phyloP scores from a whole-genome alignment of 2,113 vertebrate genomes.

The Balaenoptera acutorostrata region DNA sequence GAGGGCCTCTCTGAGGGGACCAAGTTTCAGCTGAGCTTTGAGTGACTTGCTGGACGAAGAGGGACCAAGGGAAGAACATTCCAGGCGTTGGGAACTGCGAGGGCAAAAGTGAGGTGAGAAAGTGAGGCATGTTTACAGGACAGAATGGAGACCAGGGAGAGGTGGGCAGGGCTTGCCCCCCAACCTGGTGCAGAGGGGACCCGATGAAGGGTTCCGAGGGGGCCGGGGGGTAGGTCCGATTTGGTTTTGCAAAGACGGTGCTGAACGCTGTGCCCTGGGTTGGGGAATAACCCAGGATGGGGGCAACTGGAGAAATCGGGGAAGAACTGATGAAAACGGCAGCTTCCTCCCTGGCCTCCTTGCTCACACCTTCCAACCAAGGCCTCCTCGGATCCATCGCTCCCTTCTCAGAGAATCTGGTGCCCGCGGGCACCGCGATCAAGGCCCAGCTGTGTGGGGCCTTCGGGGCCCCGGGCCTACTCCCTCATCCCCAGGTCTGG shows the following conservation, averaged over 20 bases:
- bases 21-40: neutral
- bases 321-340: neutral
- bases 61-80: neutral
- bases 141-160: no score
- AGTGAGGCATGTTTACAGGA: neutral
- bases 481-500: no score
- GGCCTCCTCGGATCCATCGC: neutral
- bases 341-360: neutral
- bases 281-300: neutral
- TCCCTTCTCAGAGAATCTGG: fast-evolving
- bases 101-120: neutral
- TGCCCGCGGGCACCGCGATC: fast-evolving
- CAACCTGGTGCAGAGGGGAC: neutral
- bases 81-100: neutral
- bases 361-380: neutral
- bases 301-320: neutral
- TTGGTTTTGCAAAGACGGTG: neutral
- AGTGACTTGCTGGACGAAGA: neutral
- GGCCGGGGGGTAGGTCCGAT: neutral
- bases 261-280: no score
- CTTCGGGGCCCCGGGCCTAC: fast-evolving
- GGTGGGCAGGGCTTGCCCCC: neutral
- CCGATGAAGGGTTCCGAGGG: neutral
- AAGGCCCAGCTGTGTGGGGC: neutral
- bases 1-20: neutral